These are phyloP conservation scores for Amorpha juglandis DNA, from an alignment of 2,888 invertebrate genomes.

Conservation along the genomic window DNA sequence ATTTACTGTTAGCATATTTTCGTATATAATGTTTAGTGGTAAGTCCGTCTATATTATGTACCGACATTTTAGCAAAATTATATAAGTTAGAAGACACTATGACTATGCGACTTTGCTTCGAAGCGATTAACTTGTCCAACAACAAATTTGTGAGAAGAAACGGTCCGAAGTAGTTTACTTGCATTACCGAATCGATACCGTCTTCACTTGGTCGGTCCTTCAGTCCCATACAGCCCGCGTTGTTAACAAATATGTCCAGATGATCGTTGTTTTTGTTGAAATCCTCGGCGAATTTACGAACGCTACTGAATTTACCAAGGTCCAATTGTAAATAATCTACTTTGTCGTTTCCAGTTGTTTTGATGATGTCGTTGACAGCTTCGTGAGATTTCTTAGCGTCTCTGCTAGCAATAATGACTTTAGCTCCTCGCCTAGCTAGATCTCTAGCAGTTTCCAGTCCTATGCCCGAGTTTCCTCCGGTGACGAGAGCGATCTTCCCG, in stretches of 20 bases:
- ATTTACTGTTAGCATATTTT: slow-evolving; percentile 77
- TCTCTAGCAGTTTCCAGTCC: slow-evolving; percentile 90
- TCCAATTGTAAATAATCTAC: slow-evolving; percentile 85
- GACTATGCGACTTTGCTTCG: slow-evolving; percentile 72
- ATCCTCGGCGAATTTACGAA: slow-evolving; percentile 85
- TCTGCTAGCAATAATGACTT: slow-evolving; percentile 89
- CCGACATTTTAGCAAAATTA: slow-evolving; percentile 75
- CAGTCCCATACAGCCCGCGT: slow-evolving; percentile 81
- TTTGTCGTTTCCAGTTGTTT: slow-evolving; percentile 87
- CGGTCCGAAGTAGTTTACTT: slow-evolving; percentile 88
- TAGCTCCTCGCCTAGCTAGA: slow-evolving; percentile 88
- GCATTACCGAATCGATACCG: slow-evolving; percentile 85
- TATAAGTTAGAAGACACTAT: slow-evolving; percentile 70
- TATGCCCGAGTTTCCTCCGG: slow-evolving; percentile 93
- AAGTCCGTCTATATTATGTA: slow-evolving; percentile 47
- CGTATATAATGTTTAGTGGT: slow-evolving; percentile 51
- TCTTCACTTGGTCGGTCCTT: slow-evolving; percentile 78
- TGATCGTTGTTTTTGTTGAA: slow-evolving; percentile 77
- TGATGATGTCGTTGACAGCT: slow-evolving; percentile 87
- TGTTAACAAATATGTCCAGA: slow-evolving; percentile 86
- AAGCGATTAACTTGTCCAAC: slow-evolving; percentile 68
- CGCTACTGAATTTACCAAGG: slow-evolving; percentile 76
- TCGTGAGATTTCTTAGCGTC: slow-evolving; percentile 88
- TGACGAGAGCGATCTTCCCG: slow-evolving; percentile 88
- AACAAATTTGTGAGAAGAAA: slow-evolving; percentile 88